A percentile compares a stretch with the other conserved stretches of the same genome.
phyloP scores from a whole-genome alignment of 2,113 vertebrate genomes.

The Corythoichthys intestinalis region DNA sequence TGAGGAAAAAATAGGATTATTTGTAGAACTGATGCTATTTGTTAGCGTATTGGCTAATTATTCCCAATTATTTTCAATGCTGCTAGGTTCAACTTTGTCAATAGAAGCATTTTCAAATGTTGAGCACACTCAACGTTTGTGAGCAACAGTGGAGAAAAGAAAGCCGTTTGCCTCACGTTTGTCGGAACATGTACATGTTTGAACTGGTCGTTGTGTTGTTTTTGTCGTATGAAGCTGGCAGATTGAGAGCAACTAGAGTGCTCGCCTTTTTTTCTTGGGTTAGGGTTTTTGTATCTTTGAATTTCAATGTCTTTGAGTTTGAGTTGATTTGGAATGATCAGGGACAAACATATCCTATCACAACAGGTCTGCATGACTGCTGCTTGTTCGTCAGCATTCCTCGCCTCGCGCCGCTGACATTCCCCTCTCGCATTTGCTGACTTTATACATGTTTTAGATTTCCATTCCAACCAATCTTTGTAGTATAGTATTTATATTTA shows the following conservation, averaged over 20 bases:
- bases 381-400: constrained; percentile 62
- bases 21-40: not conserved
- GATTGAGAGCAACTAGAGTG: not conserved
- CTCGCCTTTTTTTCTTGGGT: not conserved
- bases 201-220: not conserved
- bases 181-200: not conserved
- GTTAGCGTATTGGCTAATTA: not conserved
- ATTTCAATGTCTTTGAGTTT: not conserved
- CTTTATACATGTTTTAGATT: not conserved
- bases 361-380: constrained; percentile 22
- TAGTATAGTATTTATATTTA: too few relatives aligned
- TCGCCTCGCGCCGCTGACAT: not conserved
- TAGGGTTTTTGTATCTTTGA: not conserved
- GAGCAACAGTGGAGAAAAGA: not conserved
- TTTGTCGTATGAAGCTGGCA: not conserved
- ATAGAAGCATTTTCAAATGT: not conserved
- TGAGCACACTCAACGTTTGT: not conserved
- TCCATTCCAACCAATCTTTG: not conserved
- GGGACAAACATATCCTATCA: not conserved
- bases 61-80: too few relatives aligned
- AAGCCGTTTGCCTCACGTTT: not conserved
- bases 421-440: not conserved
- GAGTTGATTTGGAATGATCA: not conserved
- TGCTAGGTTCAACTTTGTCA: not conserved
- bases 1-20: too few relatives aligned